Evolutionary conservation across 2,888 invertebrate genomes (phyloP).

Genomic region (Ellobium chinense): DNA sequence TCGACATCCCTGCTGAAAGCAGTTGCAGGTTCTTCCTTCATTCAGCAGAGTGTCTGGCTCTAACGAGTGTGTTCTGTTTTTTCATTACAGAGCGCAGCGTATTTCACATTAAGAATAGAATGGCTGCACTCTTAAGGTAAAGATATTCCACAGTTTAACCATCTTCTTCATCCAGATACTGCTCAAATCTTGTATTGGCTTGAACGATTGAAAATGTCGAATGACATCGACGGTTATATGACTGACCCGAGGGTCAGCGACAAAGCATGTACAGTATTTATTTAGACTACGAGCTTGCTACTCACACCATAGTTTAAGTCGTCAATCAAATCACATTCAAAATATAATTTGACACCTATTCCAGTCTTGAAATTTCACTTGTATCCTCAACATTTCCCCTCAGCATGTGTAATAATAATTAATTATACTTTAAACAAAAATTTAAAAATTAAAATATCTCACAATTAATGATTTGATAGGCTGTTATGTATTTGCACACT

Average conservation of each 20-base stretch:
- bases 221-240: constrained; percentile 24
- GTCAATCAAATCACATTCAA: too few relatives aligned
- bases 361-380: too few relatives aligned
- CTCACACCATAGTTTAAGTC: too few relatives aligned
- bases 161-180: background rate
- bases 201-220: background rate
- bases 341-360: too few relatives aligned
- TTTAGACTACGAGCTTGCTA: too few relatives aligned
- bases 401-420: too few relatives aligned
- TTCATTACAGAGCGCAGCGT: background rate
- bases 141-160: background rate
- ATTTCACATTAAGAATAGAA: background rate
- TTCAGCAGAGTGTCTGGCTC: constrained; percentile 18
- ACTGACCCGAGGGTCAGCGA: constrained; percentile 3
- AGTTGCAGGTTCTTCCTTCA: constrained; percentile 42
- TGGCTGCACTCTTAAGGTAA: constrained; percentile 2
- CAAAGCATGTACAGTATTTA: too few relatives aligned
- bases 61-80: constrained; percentile 29
- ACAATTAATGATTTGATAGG: too few relatives aligned
- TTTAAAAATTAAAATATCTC: too few relatives aligned
- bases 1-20: constrained; percentile 14
- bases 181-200: background rate
- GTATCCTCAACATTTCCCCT: too few relatives aligned
- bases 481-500: too few relatives aligned
- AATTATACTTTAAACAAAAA: too few relatives aligned